Conservation (phyloP, 2,797 vertebrate genomes). For the Melanotaenia maccullochi region DNA sequence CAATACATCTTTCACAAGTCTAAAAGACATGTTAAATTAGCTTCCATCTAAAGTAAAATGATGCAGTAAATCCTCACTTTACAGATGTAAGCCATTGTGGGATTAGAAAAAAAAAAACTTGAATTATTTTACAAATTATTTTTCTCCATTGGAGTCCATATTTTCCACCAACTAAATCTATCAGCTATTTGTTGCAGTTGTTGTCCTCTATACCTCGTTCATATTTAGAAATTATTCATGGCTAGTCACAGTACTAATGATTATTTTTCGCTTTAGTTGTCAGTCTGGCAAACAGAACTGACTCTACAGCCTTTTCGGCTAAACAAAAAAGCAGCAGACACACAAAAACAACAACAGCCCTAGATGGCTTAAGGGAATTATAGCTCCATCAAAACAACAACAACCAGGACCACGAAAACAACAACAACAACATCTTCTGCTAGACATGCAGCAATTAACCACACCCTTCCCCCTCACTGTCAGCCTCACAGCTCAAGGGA, state of each 20-base stretch:
- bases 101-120: neutral
- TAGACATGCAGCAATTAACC: slow-evolving; percentile 72
- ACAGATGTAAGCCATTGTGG: neutral
- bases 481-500: slow-evolving; percentile 74
- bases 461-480: slow-evolving; percentile 64
- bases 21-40: neutral
- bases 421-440: slow-evolving; percentile 73
- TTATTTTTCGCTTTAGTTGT: slow-evolving; percentile 31
- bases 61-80: neutral
- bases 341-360: slow-evolving; percentile 58
- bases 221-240: neutral
- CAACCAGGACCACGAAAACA: slow-evolving; percentile 65
- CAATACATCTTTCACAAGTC: neutral
- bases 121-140: neutral
- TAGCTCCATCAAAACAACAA: slow-evolving; percentile 72
- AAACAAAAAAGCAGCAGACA: slow-evolving; percentile 58
- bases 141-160: neutral
- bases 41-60: neutral
- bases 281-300: slow-evolving; percentile 29
- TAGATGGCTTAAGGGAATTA: slow-evolving; percentile 62
- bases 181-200: neutral
- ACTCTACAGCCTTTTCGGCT: slow-evolving; percentile 37
- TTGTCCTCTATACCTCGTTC: neutral
- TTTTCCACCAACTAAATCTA: neutral
- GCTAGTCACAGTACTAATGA: slow-evolving; percentile 12